Percentiles rank a stretch among this genome's conserved stretches.
Conservation (phyloP, 2,888 invertebrate species). For the Patella ulyssiponensis region DNA sequence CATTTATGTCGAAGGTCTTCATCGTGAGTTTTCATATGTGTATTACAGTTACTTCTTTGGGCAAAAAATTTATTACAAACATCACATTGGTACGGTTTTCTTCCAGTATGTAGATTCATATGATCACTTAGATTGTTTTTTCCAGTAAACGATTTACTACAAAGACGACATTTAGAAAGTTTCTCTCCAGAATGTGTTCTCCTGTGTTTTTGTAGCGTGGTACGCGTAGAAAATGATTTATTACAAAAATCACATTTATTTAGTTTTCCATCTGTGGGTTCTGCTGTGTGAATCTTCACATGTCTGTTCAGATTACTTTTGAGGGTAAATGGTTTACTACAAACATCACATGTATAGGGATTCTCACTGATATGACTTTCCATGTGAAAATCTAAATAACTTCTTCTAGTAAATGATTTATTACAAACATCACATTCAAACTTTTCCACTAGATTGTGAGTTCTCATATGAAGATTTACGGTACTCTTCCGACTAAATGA, state of each 20-base stretch:
- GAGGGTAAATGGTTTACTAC: too few species aligned
- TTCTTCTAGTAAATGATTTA: too few species aligned
- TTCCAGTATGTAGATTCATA: not conserved
- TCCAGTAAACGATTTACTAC: not conserved
- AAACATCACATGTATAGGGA: too few species aligned
- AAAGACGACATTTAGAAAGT: not conserved
- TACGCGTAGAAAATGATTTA: not conserved
- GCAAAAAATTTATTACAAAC: not conserved
- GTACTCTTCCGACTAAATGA: too few species aligned
- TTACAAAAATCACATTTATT: not conserved
- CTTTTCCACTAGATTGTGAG: too few species aligned
- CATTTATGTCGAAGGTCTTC: not conserved
- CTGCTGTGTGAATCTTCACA: not conserved
- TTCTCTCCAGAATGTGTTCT: not conserved
- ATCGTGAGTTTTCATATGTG: not conserved
- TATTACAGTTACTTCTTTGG: not conserved
- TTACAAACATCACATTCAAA: too few species aligned
- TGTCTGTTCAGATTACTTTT: not conserved
- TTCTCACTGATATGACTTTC: too few species aligned
- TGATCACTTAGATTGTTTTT: not conserved
- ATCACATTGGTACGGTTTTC: not conserved
- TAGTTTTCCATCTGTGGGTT: not conserved
- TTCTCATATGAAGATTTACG: too few species aligned
- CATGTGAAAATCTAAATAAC: too few species aligned
- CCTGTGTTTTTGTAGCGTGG: not conserved